phyloP scores from a whole-genome alignment of 2,797 vertebrate species.

The Danio jaintianensis region DNA sequence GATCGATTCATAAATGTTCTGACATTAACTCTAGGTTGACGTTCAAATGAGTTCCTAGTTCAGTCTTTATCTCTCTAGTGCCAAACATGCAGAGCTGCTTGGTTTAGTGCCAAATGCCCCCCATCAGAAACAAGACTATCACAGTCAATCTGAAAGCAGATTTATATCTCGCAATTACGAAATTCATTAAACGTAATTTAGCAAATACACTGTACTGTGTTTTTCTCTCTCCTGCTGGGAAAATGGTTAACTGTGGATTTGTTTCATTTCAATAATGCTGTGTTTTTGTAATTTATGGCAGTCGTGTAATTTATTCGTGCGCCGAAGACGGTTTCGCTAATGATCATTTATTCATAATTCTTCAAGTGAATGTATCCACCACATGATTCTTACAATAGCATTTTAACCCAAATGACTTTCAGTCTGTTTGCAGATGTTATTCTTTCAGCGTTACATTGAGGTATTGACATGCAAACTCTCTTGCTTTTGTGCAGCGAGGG shows the following conservation, averaged over 20 bases:
- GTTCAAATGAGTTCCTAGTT: slow-evolving; percentile 41
- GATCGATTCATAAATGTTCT: slow-evolving; percentile 64
- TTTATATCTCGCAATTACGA: slow-evolving; percentile 69
- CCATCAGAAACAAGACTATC: slow-evolving; percentile 29
- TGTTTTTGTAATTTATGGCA: slow-evolving; percentile 69
- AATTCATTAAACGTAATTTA: slow-evolving; percentile 76
- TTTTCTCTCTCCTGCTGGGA: slow-evolving; percentile 40
- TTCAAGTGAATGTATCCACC: background rate
- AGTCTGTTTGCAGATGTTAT: background rate
- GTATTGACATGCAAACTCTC: background rate
- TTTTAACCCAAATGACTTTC: background rate
- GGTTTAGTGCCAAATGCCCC: slow-evolving; percentile 45
- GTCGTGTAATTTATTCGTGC: slow-evolving; percentile 46
- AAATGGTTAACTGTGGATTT: slow-evolving; percentile 50
- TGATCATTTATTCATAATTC: slow-evolving; percentile 33
- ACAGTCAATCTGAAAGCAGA: slow-evolving; percentile 43
- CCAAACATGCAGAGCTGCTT: slow-evolving; percentile 50
- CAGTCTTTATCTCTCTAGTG: slow-evolving; percentile 26
- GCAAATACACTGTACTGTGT: slow-evolving; percentile 73
- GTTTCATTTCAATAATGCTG: slow-evolving; percentile 69
- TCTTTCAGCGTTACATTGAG: background rate
- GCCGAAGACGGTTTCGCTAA: slow-evolving; percentile 5
- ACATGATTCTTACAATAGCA: slow-evolving; percentile 9
- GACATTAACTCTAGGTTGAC: slow-evolving; percentile 44
- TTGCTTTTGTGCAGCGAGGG: background rate